phyloP scores from a whole-genome alignment of 2,888 invertebrate species.

The Trachelus stipa region DNA sequence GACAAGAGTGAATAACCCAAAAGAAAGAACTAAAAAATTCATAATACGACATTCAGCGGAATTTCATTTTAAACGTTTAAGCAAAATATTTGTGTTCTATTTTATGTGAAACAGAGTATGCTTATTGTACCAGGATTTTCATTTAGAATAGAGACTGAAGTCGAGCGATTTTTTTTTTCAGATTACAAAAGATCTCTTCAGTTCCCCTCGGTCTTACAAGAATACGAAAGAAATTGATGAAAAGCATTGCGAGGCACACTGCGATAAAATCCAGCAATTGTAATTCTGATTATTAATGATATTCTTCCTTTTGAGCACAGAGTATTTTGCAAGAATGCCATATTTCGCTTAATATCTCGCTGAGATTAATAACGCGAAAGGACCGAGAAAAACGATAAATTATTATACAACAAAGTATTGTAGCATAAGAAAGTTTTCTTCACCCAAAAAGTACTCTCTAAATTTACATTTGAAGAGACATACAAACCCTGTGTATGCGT shows the following conservation, averaged over 20 bases:
- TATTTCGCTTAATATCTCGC: constrained; percentile 40
- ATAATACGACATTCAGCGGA: background rate
- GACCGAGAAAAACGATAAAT: constrained; percentile 32
- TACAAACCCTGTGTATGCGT: background rate
- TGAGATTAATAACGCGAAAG: constrained; percentile 44
- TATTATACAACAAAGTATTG: constrained; percentile 14
- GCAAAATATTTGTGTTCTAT: background rate
- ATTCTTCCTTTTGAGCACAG: constrained; percentile 33
- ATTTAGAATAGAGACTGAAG: background rate
- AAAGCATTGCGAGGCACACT: constrained; percentile 20
- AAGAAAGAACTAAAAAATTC: background rate
- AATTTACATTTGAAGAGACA: background rate
- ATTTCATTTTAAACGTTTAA: background rate
- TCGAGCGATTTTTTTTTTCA: background rate
- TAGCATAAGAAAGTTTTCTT: background rate
- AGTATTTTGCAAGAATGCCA: constrained; percentile 43
- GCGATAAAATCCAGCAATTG: constrained; percentile 39
- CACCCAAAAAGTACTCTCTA: background rate
- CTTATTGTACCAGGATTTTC: background rate
- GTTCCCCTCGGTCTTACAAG: background rate
- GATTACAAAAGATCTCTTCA: background rate
- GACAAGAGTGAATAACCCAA: background rate
- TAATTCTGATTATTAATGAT: constrained; percentile 53
- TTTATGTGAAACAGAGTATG: background rate
- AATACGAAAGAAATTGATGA: constrained; percentile 7